A percentile compares a stretch with the other conserved stretches of the same genome.
Evolutionary conservation across 2,113 vertebrate species (phyloP).

Genomic region (Rana temporaria): DNA sequence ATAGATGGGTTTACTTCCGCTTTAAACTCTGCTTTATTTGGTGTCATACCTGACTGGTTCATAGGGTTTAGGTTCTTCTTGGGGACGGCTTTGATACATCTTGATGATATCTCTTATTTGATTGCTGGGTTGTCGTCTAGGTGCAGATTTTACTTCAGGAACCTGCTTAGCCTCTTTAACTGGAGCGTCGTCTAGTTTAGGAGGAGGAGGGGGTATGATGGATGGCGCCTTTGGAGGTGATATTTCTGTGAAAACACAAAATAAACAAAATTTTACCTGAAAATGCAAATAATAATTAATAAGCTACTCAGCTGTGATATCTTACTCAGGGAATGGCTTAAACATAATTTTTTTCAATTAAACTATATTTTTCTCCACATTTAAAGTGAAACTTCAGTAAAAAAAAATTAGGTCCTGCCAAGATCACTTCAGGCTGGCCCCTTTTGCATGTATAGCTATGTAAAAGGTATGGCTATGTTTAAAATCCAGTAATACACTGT

Average conservation of each 20-base stretch:
- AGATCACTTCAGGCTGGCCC: no score
- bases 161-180: background rate
- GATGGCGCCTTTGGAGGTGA: background rate
- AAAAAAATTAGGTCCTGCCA: no score
- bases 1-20: no score
- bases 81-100: constrained; percentile 83
- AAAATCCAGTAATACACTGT: no score
- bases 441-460: no score
- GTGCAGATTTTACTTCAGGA: background rate
- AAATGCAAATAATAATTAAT: no score
- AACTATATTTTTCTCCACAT: no score
- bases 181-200: background rate
- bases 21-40: background rate
- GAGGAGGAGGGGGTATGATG: background rate
- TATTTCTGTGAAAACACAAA: constrained; percentile 10
- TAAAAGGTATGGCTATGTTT: no score
- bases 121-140: constrained; percentile 76
- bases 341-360: no score
- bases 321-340: no score
- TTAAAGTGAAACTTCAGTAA: no score
- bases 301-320: no score
- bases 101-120: constrained; percentile 91
- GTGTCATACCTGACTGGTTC: constrained; percentile 77
- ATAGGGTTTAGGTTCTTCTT: constrained; percentile 70
- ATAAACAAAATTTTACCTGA: background rate